phyloP scores from a whole-genome alignment of 2,888 invertebrate genomes.

The Hypselothyrea guttata region DNA sequence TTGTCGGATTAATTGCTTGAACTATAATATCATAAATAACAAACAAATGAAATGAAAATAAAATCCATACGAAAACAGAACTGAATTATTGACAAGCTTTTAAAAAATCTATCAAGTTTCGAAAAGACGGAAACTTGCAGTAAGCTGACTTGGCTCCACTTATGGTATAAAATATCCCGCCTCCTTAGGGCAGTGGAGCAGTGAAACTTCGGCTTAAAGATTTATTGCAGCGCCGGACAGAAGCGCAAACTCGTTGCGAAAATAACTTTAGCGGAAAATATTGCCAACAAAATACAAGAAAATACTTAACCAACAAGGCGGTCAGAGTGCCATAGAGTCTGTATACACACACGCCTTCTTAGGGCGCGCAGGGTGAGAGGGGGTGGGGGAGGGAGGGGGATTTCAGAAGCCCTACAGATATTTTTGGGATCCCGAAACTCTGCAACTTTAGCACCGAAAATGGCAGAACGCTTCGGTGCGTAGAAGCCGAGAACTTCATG shows the following conservation, averaged over 20 bases:
- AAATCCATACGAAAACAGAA: slow-evolving; percentile 24
- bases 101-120: slow-evolving; percentile 19
- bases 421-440: slow-evolving; percentile 28
- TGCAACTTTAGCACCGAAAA: slow-evolving; percentile 26
- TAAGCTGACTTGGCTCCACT: slow-evolving; percentile 46
- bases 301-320: slow-evolving; percentile 69
- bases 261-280: slow-evolving; percentile 77
- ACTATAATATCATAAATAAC: slow-evolving; percentile 33
- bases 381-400: not conserved
- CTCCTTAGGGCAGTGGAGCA: slow-evolving; percentile 29
- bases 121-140: slow-evolving; percentile 39
- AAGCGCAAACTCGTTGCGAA: slow-evolving; percentile 59
- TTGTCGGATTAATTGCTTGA: slow-evolving; percentile 67
- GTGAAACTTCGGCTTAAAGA: slow-evolving; percentile 51
- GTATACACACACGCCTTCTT: slow-evolving; percentile 23
- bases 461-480: slow-evolving; percentile 53
- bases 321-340: slow-evolving; percentile 28
- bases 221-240: slow-evolving; percentile 54
- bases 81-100: slow-evolving; percentile 63
- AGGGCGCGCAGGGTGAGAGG: not conserved
- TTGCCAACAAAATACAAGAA: slow-evolving; percentile 75
- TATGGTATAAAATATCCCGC: not conserved
- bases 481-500: slow-evolving; percentile 70
- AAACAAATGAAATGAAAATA: slow-evolving; percentile 17
- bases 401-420: not conserved